Base-by-base conservation (phyloP, 2,888 invertebrate species). In the Deilephila elpenor region DNA sequence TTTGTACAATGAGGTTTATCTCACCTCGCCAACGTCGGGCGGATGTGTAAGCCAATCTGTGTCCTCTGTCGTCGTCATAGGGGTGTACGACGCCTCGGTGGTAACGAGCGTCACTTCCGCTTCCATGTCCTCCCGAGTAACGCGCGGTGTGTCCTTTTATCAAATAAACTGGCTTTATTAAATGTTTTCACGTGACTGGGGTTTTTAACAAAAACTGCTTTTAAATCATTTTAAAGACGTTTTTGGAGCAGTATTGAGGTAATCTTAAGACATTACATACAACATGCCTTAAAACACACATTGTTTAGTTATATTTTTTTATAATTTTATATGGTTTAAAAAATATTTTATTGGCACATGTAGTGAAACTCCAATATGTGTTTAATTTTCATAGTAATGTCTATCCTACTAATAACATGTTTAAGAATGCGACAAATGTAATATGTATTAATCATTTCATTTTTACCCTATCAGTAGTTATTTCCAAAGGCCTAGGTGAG, bases 31-130 rank as follows among this genome's bases (percentile, higher is more conserved):
- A 67, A 78, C 76, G 74, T 90, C 89, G 74, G 93, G 92, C 4
- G 93, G 91, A 80, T 94, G 93, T 71, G 93, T 94, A 59, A 94
- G 92, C 93, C 93, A 94, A 80, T 94, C 94, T 20, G 86, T 80
- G 77, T 92, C 92, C 78, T 93, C 93, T 0, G 93, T 93, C 51
- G 93, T 93, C 6, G 93, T 90, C 73, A 91, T 89, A 73, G 90
- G 84, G 61, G 84, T 83, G 83, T 91, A 94, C 0, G 90, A 81
- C 6, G 86, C 80, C 78, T 94, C 93, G 7, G 94, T 93, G 51
- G 91, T 90, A 59, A 86, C 78, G n/a, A 91, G 78, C 25, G 86
- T 80, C 53, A 79, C 80, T 78, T 90, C 89, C 77, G 81, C 71
- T 61, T 85, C 85, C 25, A 87, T 87, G 73, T 89, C 88, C 75